phyloP scores from a whole-genome alignment of 2,888 invertebrate species.

The Anthoptus insignis region DNA sequence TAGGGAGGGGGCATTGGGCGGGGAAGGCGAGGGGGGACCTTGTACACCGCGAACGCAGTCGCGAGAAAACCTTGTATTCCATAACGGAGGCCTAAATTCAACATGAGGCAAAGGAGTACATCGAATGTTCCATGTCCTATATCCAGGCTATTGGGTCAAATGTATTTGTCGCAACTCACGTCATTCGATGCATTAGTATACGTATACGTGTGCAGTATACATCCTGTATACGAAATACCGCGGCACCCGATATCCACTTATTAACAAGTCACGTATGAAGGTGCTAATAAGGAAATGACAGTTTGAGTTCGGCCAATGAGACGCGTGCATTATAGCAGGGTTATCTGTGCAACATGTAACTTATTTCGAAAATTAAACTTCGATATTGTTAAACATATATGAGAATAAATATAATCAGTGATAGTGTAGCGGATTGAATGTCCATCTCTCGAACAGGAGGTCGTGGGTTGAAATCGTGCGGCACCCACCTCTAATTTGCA shows the following conservation, averaged over 20 bases:
- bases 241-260: constrained; percentile 1
- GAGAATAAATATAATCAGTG: no score
- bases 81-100: no score
- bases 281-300: constrained; percentile 45
- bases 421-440: no score
- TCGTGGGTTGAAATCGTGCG: no score
- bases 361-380: neutral
- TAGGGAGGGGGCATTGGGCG: no score
- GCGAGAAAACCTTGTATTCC: no score
- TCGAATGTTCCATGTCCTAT: neutral
- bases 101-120: no score
- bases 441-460: no score
- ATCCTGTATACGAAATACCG: neutral
- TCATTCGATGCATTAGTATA: neutral
- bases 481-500: no score
- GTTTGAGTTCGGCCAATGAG: constrained; percentile 20
- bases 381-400: no score
- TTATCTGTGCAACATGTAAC: neutral
- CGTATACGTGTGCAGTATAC: neutral
- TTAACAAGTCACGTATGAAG: constrained; percentile 37
- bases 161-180: neutral
- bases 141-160: constrained; percentile 1
- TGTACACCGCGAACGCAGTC: no score
- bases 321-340: neutral
- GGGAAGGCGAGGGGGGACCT: no score